These are phyloP conservation scores for Actenoides lindsayi DNA, from an alignment of 2,113 vertebrate genomes.

Conservation along the genomic window DNA sequence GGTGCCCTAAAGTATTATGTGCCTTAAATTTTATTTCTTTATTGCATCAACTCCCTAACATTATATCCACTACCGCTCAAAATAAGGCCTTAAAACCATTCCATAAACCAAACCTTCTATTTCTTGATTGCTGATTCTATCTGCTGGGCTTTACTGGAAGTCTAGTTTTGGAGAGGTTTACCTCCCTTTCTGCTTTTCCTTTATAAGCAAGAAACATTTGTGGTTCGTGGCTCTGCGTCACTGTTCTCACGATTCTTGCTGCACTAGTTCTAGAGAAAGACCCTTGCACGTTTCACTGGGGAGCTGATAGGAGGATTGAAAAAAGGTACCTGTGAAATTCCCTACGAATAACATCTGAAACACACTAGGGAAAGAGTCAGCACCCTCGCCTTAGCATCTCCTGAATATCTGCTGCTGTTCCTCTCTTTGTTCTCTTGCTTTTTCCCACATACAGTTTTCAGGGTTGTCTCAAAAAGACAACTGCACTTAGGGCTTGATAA, in stretches of 20 bases:
- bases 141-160: neutral
- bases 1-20: neutral
- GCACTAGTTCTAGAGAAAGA: neutral
- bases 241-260: neutral
- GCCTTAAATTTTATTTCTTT: neutral
- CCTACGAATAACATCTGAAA: neutral
- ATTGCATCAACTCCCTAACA: neutral
- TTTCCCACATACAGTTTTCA: neutral
- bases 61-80: neutral
- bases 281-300: neutral
- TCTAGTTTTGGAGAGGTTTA: neutral
- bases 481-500: neutral
- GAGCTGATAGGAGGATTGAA: neutral
- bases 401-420: neutral
- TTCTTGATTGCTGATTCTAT: neutral
- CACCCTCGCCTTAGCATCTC: neutral
- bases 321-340: neutral
- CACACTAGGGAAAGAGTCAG: neutral
- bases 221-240: rapidly evolving
- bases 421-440: neutral
- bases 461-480: neutral
- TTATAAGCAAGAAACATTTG: neutral
- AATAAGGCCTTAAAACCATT: neutral
- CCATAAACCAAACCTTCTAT: neutral
- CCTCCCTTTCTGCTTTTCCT: neutral